These are phyloP conservation scores for Urosaurus nigricauda DNA, from an alignment of 2,797 vertebrate species.

Conservation along the genomic window DNA sequence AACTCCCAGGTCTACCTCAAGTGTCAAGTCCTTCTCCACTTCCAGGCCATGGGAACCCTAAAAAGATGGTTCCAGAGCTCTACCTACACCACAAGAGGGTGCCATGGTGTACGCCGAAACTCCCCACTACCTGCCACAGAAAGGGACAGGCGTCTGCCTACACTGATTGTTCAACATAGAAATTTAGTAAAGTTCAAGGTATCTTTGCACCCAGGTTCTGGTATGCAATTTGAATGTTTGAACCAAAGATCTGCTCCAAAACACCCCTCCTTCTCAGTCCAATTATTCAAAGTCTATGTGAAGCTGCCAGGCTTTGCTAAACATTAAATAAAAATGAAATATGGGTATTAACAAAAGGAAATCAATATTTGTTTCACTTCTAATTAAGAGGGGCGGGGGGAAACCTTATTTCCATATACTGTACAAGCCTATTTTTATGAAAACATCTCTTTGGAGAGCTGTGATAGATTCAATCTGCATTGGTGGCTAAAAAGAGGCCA, in stretches of 20 bases:
- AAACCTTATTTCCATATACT: neutral
- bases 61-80: no score
- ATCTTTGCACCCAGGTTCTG: neutral
- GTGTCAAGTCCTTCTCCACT: no score
- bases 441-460: neutral
- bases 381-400: neutral
- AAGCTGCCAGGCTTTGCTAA: neutral
- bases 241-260: neutral
- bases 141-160: no score
- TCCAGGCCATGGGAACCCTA: no score
- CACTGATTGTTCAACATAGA: neutral
- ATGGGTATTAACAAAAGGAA: neutral
- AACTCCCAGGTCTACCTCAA: no score
- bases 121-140: no score
- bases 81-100: no score
- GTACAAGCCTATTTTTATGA: conserved; percentile 6
- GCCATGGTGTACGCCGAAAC: no score
- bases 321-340: neutral
- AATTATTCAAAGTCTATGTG: neutral
- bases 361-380: neutral
- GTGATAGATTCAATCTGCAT: neutral
- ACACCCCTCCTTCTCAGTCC: neutral
- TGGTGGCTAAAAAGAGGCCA: neutral
- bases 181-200: neutral
- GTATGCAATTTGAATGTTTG: neutral